Evolutionary conservation across 2,888 invertebrate genomes (phyloP), one percentile per base, ranked within the genome.

Genomic region (Drosophila ezoana): DNA sequence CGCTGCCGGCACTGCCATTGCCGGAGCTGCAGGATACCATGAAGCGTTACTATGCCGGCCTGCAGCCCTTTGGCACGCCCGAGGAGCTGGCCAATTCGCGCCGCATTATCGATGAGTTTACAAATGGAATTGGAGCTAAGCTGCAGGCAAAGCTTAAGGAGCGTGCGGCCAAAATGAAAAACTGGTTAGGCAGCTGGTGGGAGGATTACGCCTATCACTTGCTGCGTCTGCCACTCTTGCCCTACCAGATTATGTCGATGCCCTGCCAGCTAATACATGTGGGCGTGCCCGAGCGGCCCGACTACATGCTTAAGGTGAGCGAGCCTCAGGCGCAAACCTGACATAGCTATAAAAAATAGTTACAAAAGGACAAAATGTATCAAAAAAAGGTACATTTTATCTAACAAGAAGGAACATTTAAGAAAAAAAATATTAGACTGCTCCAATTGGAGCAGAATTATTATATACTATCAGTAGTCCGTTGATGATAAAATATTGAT

Each of bases 111-210:
- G 79, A 91, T 28, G 87, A 93, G 64, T 94, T 94, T 89, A 91
- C 92, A 65, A 82, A 89, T 32, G 93, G 93, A 5, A 83, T 93
- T 63, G 94, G 94, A 1, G 87, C 90, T 53, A 74, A 92, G 32
- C 87, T 94, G 11, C 94, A 94, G 1, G 77, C 83, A 1, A 91
- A 92, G 70, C 90, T 94, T 0, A 75, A 91, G 28, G 85, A 93
- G 51, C 92, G 91, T 71, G 93, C 93, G 10, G 82, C 90, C 38
- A 90, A 82, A 9, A 87, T 92, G 77, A 93, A 92, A 72, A 94
- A 94, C 85, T 94, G 94, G 94, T 92, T 92, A 53, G 93, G 93
- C 66, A 90, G 91, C 74, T 94, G 94, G 93, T 94, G 94, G 94
- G 93, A 93, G 78, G 92, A 93, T 37, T 92, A 93, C 71, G 94